Evolutionary conservation across 2,797 vertebrate genomes (phyloP), one percentile per base, ranked within the genome.

Genomic region (Pseudochirops corinnae): DNA sequence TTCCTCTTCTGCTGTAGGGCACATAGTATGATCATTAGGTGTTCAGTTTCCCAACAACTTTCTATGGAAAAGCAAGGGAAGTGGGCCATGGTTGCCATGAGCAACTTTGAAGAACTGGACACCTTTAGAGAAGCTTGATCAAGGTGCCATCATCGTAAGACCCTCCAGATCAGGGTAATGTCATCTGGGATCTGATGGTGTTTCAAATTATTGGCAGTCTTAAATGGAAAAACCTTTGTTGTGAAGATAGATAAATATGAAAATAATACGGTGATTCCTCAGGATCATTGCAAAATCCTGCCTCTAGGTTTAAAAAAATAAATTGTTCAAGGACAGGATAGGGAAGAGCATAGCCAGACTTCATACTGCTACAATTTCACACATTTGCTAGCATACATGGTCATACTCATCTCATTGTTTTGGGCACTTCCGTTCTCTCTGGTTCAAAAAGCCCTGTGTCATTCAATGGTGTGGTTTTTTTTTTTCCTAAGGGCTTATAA

Each of bases 121-220:
- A 93, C 99, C 96, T 99, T 99, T 98, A 99, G 99, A 98, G 99
- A 99, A 99, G 98, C 99, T 96, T 99, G 99, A 99, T 99, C 98
- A 33, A 92, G 92, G 92, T 95, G 94, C 92, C 96, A 95, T 97
- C 96, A 67, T 52, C 0, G 91, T 97, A 96, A 96, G 96, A 97
- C 95, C 97, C 94, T 90, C 60, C 60, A 87, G 58, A 87, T 58
- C 96, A 53, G 0, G 97, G 97, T 98, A 97, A 97, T 97, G 96
- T 26, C 1, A 5, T 18, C 14, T 50, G 33, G 14, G 46, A 5
- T 21, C 14, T 50, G 33, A 46, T 26, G 3, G 14, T 92, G 24
- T 50, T 55, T 46, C 12, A 74, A 18, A 14, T 9, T 33, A 28
- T 62, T 28, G 0, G 33, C 24, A 50, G 31, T 33, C 16, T 31